Evolutionary conservation across 2,113 vertebrate species (phyloP).

Genomic region (Rhinogobius similis): DNA sequence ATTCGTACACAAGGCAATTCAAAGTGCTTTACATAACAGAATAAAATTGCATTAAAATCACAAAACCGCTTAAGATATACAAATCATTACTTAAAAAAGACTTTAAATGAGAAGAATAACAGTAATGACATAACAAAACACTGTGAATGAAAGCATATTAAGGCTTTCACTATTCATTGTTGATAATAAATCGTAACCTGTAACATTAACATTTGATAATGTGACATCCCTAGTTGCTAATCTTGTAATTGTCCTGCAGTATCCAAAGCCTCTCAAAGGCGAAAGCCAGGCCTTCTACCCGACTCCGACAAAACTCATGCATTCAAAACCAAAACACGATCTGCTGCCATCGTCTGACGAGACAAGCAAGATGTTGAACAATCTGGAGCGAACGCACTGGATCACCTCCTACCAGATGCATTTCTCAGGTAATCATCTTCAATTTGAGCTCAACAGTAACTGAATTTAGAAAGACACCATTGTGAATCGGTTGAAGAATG

Average conservation of each 20-base stretch:
- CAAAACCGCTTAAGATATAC: too few relatives aligned
- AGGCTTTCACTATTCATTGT: too few relatives aligned
- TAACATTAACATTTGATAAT: too few relatives aligned
- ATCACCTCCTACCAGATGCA: slow-evolving; percentile 74
- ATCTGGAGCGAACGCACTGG: slow-evolving; percentile 77
- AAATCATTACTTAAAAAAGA: too few relatives aligned
- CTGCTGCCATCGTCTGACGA: slow-evolving; percentile 57
- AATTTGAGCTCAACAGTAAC: neutral
- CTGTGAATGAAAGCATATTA: too few relatives aligned
- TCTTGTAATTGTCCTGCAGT: slow-evolving; percentile 39
- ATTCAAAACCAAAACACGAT: slow-evolving; percentile 70
- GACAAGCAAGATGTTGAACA: slow-evolving; percentile 76
- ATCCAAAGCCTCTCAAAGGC: slow-evolving; percentile 66
- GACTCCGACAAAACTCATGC: slow-evolving; percentile 66
- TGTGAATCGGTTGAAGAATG: too few relatives aligned
- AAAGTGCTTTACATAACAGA: too few relatives aligned
- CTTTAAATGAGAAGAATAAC: too few relatives aligned
- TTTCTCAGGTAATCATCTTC: slow-evolving; percentile 74
- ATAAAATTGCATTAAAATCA: too few relatives aligned
- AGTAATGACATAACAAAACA: too few relatives aligned
- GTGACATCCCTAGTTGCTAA: neutral
- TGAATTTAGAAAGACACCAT: neutral
- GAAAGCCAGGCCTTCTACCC: slow-evolving; percentile 71
- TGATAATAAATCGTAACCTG: too few relatives aligned
- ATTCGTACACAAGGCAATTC: too few relatives aligned